Base-by-base conservation (phyloP, 2,888 invertebrate genomes). In the Polyommatus iphigenia region DNA sequence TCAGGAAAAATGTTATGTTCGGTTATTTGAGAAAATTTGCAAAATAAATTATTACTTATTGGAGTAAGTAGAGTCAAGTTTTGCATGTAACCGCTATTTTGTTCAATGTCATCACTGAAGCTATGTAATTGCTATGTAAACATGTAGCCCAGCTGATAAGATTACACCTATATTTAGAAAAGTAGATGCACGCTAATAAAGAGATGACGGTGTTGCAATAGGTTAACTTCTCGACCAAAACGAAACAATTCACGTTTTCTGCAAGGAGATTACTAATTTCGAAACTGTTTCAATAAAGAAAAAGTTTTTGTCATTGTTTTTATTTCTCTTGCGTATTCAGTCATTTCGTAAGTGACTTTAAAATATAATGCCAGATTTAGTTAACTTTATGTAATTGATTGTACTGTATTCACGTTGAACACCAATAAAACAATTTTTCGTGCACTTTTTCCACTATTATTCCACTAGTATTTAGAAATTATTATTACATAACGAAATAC, bases 401-500 rank as follows among this genome's bases (percentile, higher is more conserved):
- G 3, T 46, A 46, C 10, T 46, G 46, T 46, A 41, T 41, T 41
- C 41, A 41, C 8, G 41, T 41, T 41, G 41, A 41, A 41, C 41
- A 41, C 41, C 2, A 10, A 36, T 36, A 41, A 41, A 7, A 41
- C 41, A 41, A 8, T 41, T 41, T 41, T 41, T 41, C 10, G 8
- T 41, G 10, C 41, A 41, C 8, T 41, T 41, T 41, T 41, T 41
- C 41, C 10, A 41, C 2, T 41, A 8, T 32, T n/a, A n/a, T n/a
- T n/a, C n/a, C n/a, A n/a, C n/a, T n/a, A 32, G 32, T 32, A 36
- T 36, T 36, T 36, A 36, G 36, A 6, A 7, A 36, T 36, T 36
- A 7, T 36, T 36, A 80, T 20, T 81, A 79, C 7, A 0, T 36
- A 36, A 36, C 36, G 36, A 41, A 41, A 41, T 8, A 8, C 8